Evolutionary conservation across 2,888 invertebrate genomes (phyloP).

Genomic region (Coleophora deauratella): DNA sequence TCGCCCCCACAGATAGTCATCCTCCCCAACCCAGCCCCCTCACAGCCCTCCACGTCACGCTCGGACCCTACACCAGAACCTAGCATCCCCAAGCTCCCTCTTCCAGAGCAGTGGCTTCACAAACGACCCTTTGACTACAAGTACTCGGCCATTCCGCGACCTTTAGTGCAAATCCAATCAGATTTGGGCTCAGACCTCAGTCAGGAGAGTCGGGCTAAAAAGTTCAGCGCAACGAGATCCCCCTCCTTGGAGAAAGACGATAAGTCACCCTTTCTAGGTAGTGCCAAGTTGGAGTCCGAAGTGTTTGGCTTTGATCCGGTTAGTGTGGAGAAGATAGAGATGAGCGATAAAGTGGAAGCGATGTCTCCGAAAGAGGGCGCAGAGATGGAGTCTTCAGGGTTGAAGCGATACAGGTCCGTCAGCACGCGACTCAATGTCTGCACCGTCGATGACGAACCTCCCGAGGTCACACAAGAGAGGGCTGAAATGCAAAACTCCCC

Average conservation of each 20-base stretch:
- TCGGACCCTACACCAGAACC: conserved; percentile 20
- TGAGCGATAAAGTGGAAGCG: conserved; percentile 25
- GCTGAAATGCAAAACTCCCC: conserved; percentile 63
- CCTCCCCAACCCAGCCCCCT: conserved; percentile 7
- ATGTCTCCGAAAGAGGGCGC: conserved; percentile 33
- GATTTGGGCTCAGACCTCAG: conserved; percentile 47
- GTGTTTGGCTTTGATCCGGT: conserved; percentile 59
- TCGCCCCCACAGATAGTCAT: conserved; percentile 22
- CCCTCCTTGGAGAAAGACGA: conserved; percentile 71
- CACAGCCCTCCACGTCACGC: conserved; percentile 12
- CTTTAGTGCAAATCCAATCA: conserved; percentile 46
- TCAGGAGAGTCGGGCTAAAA: conserved; percentile 49
- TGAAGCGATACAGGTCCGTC: conserved; percentile 55
- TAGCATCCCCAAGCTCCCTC: conserved; percentile 47
- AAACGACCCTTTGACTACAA: conserved; percentile 55
- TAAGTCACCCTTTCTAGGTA: conserved; percentile 52
- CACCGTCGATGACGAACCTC: conserved; percentile 42
- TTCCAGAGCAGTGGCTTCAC: conserved; percentile 64
- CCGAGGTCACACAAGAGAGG: conserved; percentile 46
- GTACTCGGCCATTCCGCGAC: conserved; percentile 52
- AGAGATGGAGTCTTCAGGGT: conserved; percentile 37
- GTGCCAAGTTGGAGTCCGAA: conserved; percentile 39
- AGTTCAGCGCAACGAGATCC: conserved; percentile 60
- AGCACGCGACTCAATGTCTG: conserved; percentile 60
- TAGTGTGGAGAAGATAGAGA: conserved; percentile 34